Evolutionary conservation across 92 coral and sea anemone species (phyloP), one percentile per base, ranked within the genome.

Genomic region (Heliopora coerulea): DNA sequence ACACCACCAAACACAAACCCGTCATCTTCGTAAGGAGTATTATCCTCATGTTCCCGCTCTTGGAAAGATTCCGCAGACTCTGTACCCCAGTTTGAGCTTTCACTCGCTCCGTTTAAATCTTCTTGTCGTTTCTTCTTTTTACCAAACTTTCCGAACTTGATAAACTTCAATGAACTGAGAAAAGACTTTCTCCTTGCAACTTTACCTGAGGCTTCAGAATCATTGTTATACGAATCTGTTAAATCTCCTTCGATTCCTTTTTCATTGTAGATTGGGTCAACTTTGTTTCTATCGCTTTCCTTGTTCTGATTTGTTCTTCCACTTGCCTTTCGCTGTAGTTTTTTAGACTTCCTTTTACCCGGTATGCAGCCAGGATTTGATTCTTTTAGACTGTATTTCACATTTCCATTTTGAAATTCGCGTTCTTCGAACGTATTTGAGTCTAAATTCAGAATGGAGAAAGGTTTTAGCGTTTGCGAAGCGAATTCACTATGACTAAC

Each of bases 401-500:
- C 20, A 23, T 31, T 31, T 15, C 64, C 49, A 20, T 39, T 33
- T 31, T 31, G 18, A 49, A 11, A 2, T 23, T 70, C 48, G 3
- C 46, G 12, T 37, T 65, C 72, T 8, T 65, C 56, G 5, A 65
- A 4, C 4, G 72, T 56, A 0, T 29, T 23, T 50, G 6, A 49
- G 0, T 49, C 75, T 2, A 68, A 5, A 15, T 68, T 68, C 26
- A 25, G 60, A 0, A 28, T 44, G 37, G 74, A 67, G 23, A 67
- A 69, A 49, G 63, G 48, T 14, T 70, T 70, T 31, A 70, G 57
- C 8, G 77, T 70, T 28, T 70, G 77, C 33, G 77, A 70, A 23
- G 77, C 77, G 63, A 52, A 70, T 33, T 70, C 77, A 49, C 77
- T 67, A 44, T 67, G 74, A 25, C 74, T 70, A 11, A 57, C 77